phyloP scores from a whole-genome alignment of 1,140 invertebrate genomes.

The Mycetomoellerius zeteki region DNA sequence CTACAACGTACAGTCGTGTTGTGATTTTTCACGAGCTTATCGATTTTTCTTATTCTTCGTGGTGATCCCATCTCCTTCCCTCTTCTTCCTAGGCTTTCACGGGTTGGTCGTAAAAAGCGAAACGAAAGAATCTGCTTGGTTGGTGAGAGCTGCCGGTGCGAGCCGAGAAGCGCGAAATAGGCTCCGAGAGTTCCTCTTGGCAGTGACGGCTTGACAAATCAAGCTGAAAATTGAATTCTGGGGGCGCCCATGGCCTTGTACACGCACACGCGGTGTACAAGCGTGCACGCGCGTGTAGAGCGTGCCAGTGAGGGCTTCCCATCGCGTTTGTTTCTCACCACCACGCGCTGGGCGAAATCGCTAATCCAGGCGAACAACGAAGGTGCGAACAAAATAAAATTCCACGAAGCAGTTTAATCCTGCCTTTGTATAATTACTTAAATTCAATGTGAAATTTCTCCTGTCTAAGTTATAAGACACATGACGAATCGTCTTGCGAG shows the following conservation, averaged over 20 bases:
- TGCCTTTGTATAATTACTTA: not conserved
- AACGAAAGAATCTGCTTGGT: slow-evolving; percentile 82
- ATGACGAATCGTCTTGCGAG: not conserved
- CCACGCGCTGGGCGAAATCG: not conserved
- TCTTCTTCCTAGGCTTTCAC: not conserved
- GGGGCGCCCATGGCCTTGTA: slow-evolving; percentile 72
- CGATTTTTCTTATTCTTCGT: slow-evolving; percentile 48
- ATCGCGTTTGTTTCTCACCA: slow-evolving; percentile 42
- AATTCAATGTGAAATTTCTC: not conserved
- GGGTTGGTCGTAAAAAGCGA: slow-evolving; percentile 74
- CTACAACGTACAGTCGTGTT: not conserved
- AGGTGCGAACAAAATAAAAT: slow-evolving; percentile 22
- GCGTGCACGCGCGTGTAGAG: slow-evolving; percentile 43
- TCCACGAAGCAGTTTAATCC: not conserved
- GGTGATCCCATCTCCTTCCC: not conserved
- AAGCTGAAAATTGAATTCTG: slow-evolving; percentile 86
- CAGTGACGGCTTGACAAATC: slow-evolving; percentile 85
- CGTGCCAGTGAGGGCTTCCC: slow-evolving; percentile 9
- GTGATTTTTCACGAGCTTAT: slow-evolving; percentile 12
- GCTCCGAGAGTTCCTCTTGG: slow-evolving; percentile 77
- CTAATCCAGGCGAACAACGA: slow-evolving; percentile 12
- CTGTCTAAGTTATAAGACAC: not conserved
- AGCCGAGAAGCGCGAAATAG: slow-evolving; percentile 81
- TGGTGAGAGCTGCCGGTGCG: slow-evolving; percentile 70
- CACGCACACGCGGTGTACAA: slow-evolving; percentile 47